These are phyloP conservation scores for Microtus oregoni DNA, from an alignment of 2,113 vertebrate species.

Conservation along the genomic window DNA sequence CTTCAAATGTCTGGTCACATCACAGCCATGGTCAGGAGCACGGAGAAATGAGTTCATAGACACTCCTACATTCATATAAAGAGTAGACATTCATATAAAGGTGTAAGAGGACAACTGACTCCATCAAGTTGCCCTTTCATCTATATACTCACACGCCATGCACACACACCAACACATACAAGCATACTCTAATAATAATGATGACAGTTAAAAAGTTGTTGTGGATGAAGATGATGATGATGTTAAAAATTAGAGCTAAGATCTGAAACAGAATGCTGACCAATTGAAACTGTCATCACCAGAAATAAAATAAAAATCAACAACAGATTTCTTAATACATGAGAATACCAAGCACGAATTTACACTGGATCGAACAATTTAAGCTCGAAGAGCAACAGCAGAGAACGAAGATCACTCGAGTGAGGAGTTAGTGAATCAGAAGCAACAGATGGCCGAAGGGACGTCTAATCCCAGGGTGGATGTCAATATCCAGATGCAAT, in stretches of 20 bases:
- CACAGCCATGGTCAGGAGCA: background rate
- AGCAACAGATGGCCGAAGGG: background rate
- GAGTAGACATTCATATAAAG: no score
- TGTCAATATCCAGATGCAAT: background rate
- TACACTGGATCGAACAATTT: background rate
- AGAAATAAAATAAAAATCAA: conserved; percentile 24
- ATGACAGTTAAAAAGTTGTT: background rate
- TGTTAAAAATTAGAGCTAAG: background rate
- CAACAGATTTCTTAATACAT: conserved; percentile 6
- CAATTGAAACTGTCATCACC: background rate
- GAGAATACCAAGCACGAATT: background rate
- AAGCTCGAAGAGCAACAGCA: conserved; percentile 14
- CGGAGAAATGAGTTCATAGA: background rate
- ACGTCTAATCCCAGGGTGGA: background rate
- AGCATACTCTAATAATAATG: background rate
- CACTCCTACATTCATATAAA: no score
- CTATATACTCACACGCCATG: background rate
- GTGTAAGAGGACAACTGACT: background rate
- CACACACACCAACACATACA: background rate
- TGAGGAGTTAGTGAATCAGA: background rate
- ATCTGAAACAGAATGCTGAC: background rate
- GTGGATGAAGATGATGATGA: background rate
- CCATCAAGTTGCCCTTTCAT: background rate
- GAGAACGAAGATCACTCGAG: background rate
- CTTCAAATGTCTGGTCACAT: background rate